phyloP scores from a whole-genome alignment of 2,113 vertebrate genomes.

The Scomber japonicus region DNA sequence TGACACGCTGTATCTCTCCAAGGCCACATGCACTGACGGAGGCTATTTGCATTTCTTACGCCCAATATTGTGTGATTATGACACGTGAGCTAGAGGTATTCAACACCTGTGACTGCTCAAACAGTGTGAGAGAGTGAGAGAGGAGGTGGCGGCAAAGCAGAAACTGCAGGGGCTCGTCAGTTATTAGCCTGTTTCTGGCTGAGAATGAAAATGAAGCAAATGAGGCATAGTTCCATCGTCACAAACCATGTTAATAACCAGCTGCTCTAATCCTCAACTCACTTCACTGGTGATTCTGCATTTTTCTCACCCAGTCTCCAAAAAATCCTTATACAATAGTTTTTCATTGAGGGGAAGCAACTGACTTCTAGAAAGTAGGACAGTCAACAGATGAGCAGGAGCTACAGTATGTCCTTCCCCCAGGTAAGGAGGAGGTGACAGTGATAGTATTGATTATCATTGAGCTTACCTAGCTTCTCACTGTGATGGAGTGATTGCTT shows the following conservation, averaged over 20 bases:
- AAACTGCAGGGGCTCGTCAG: neutral
- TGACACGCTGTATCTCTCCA: constrained; percentile 41
- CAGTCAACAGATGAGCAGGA: constrained; percentile 37
- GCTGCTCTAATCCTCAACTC: neutral
- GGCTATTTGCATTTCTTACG: constrained; percentile 44
- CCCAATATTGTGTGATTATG: constrained; percentile 22
- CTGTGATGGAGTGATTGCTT: constrained; percentile 24
- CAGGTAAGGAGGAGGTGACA: constrained; percentile 48
- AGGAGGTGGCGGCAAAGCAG: too few relatives aligned
- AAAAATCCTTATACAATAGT: constrained; percentile 7
- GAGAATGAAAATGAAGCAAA: neutral
- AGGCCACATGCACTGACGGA: constrained; percentile 49
- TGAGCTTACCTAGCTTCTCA: constrained; percentile 28
- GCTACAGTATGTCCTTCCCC: constrained; percentile 51
- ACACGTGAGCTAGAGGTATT: neutral
- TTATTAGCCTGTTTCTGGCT: neutral
- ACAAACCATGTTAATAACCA: neutral
- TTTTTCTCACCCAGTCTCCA: neutral
- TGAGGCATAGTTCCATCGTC: neutral
- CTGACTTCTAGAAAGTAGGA: constrained; percentile 32
- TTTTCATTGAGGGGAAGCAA: neutral
- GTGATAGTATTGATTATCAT: constrained; percentile 57
- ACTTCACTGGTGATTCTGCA: neutral
- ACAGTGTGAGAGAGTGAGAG: neutral
- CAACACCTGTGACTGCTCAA: constrained; percentile 31